Evolutionary conservation across 1,140 invertebrate species (phyloP), one percentile per base, ranked within the genome.

Genomic region (Drosophila arawakana): DNA sequence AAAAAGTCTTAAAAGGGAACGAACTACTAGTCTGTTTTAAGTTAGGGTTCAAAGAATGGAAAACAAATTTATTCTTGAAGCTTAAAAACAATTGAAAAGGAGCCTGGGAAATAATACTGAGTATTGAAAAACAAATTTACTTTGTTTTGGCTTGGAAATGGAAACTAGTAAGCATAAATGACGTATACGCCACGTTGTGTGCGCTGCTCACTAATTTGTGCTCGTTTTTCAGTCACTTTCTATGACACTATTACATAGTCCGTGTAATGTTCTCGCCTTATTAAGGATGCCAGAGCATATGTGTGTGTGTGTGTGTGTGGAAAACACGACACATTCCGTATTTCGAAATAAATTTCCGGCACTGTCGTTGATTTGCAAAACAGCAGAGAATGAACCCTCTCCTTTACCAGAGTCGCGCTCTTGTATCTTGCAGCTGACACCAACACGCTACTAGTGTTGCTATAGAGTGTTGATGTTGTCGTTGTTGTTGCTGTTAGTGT

Each of bases 261-360:
- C 54, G 13, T 47, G 46, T 62, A 58, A 18, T 76, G 60, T 73
- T 83, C 37, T 43, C 70, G 65, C 76, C 80, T 88, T 86, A 88
- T 82, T 86, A 82, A 79, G 76, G 47, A 37, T 52, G 47, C 18
- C 63, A 68, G 60, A 81, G 60, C 11, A 30, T 72, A 66, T 68
- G 72, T 52, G 68, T 73, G 55, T 47, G 63, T 43, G 39, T 43
- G 39, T 11, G 10, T 43, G 39, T 43, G 39, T 5, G 39, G 41
- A 78, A 74, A 41, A 61, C 39, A 46, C 35, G 44, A 41, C 78
- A 85, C 58, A 80, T 78, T 71, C 66, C 47, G 83, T 78, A 83
- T 88, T 88, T 86, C 78, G 83, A 86, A 88, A 86, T 86, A 88
- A 82, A 86, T 86, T 86, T 86, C 83, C 83, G 80, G 71, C 65